These are phyloP conservation scores for Brienomyrus brachyistius DNA, from an alignment of 2,113 vertebrate species.

Conservation along the genomic window DNA sequence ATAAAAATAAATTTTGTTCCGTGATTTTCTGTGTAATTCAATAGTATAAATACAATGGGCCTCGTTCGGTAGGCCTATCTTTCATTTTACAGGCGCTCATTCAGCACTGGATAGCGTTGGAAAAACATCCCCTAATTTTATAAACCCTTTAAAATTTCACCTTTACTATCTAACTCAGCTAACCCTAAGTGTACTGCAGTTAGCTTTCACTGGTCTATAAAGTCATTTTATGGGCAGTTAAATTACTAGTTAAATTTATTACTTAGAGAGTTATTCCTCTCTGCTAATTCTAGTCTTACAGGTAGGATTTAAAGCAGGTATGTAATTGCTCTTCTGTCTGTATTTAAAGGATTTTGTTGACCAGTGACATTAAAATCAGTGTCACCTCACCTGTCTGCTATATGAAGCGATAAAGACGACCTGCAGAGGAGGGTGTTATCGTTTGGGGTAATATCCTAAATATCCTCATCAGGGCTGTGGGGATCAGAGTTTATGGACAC, in stretches of 20 bases:
- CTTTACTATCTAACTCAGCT: neutral
- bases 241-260: neutral
- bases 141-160: neutral
- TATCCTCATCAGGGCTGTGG: neutral
- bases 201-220: neutral
- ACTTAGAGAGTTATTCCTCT: neutral
- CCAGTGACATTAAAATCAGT: neutral
- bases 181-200: neutral
- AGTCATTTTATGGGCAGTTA: slow-evolving; percentile 5
- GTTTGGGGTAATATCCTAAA: neutral
- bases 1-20: neutral
- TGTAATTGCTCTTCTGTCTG: neutral
- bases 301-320: neutral
- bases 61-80: neutral
- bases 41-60: neutral
- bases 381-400: neutral
- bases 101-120: neutral
- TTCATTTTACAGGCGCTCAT: neutral
- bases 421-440: neutral
- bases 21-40: neutral
- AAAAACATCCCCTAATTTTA: neutral
- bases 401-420: neutral
- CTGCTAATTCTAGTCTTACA: neutral
- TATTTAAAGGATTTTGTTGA: neutral
- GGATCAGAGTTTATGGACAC: neutral